Base-by-base conservation (phyloP, 2,888 invertebrate genomes). In the Leptinotarsa haldemani region DNA sequence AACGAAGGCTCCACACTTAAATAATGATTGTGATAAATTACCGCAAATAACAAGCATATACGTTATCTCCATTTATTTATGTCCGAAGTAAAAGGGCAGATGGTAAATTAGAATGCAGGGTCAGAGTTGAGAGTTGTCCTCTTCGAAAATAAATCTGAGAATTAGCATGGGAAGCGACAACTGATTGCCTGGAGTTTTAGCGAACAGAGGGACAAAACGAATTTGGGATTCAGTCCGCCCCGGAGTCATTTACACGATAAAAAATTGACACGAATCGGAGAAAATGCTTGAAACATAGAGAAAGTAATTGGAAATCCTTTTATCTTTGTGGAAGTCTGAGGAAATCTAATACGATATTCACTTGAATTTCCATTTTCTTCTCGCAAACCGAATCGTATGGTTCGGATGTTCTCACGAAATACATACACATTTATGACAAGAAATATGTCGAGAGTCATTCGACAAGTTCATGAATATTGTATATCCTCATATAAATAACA, bases 91-190 rank as follows among this genome's bases (percentile, higher is more conserved):
- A 81, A 82, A 80, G 78, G 81, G 81, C 81, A 81, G 77, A 80
- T 80, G 81, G 78, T 83, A 83, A 84, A 85, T 84, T 84, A 84
- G 83, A 83, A 83, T 82, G 83, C 82, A 79, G 82, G 84, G 84
- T 84, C 83, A 81, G 81, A 83, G 82, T 82, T 84, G 71, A 76
- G 78, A 76, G 76, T 74, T 75, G 84, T 83, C 81, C 81, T 81
- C 73, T 70, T 71, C 73, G 74, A 72, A 70, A 70, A 78, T 78
- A 85, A 85, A 85, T 85, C 84, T 82, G 82, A 76, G 84, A 84
- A 86, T 86, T 85, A 86, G 84, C 86, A 86, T 85, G 84, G 85
- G 83, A 85, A 83, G 83, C 83, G 84, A 83, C 83, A 84, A 85
- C 82, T 84, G 86, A 86, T 86, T 85, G 85, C 85, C 82, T 75